These are phyloP conservation scores for Manis javanica DNA, from an alignment of 2,797 vertebrate genomes.

Conservation along the genomic window DNA sequence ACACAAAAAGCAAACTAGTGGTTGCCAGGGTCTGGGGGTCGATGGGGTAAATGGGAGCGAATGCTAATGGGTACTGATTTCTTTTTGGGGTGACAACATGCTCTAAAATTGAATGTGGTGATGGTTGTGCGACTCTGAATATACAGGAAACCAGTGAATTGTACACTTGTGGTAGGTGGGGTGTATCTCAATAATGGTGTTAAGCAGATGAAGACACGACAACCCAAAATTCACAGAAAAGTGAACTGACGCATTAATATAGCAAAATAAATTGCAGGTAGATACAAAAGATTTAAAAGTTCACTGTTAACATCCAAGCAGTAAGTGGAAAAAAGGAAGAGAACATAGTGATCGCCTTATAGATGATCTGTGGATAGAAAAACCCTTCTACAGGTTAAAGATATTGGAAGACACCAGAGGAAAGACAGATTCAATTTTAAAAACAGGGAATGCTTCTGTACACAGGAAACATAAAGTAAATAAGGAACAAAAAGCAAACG, in stretches of 20 bases:
- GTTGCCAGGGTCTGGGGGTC: background rate
- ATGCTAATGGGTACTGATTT: accelerated
- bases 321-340: background rate
- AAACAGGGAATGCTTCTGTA: background rate
- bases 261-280: background rate
- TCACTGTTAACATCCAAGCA: background rate
- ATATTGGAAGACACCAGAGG: background rate
- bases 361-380: background rate
- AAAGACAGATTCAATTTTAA: background rate
- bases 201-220: background rate
- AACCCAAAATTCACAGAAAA: background rate
- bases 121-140: background rate
- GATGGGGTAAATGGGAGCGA: accelerated
- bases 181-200: background rate
- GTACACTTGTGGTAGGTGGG: too few relatives aligned
- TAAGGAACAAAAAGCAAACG: background rate
- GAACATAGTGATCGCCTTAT: background rate
- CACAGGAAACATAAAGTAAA: background rate
- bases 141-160: background rate
- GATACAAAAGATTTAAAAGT: background rate
- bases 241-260: background rate
- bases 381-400: background rate
- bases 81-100: background rate
- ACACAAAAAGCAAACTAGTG: background rate
- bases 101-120: background rate